A percentile compares a stretch with the other conserved stretches of the same genome.
These are phyloP conservation scores for Pantherophis guttatus DNA, from an alignment of 2,113 vertebrate species.

Conservation along the genomic window DNA sequence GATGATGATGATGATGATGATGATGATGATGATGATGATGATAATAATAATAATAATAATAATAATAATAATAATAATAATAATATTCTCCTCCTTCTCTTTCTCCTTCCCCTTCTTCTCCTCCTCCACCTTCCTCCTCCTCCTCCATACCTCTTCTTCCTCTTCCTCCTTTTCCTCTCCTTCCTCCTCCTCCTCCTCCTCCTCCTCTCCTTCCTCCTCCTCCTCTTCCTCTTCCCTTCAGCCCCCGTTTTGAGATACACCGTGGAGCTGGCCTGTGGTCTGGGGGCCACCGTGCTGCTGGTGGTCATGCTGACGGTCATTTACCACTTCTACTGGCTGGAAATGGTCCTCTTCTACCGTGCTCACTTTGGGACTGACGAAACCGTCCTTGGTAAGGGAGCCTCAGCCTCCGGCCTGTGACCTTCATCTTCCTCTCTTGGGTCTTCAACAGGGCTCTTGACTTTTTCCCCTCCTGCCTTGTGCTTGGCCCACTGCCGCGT, in stretches of 20 bases:
- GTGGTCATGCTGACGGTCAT: constrained; percentile 82
- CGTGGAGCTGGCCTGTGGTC: constrained; percentile 84
- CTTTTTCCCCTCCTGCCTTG: too few species aligned
- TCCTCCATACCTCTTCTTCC: too few species aligned
- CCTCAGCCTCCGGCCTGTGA: background rate
- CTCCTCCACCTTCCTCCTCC: too few species aligned
- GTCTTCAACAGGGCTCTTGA: background rate
- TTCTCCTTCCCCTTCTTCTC: too few species aligned
- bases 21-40: too few species aligned
- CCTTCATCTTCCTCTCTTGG: background rate
- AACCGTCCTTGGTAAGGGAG: constrained; percentile 81
- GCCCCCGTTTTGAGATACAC: constrained; percentile 73
- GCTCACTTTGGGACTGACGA: constrained; percentile 93
- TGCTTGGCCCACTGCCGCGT: background rate
- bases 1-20: too few species aligned
- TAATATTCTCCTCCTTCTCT: background rate
- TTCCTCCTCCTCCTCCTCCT: background rate
- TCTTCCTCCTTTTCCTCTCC: background rate
- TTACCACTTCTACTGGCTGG: constrained; percentile 92
- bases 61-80: too few species aligned
- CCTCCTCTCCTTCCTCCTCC: background rate
- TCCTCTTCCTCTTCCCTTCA: constrained; percentile 6
- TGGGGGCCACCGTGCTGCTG: constrained; percentile 80
- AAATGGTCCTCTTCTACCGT: constrained; percentile 92
- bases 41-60: too few species aligned